phyloP scores from a whole-genome alignment of 2,888 invertebrate genomes.

The Platerodrilus igneus region DNA sequence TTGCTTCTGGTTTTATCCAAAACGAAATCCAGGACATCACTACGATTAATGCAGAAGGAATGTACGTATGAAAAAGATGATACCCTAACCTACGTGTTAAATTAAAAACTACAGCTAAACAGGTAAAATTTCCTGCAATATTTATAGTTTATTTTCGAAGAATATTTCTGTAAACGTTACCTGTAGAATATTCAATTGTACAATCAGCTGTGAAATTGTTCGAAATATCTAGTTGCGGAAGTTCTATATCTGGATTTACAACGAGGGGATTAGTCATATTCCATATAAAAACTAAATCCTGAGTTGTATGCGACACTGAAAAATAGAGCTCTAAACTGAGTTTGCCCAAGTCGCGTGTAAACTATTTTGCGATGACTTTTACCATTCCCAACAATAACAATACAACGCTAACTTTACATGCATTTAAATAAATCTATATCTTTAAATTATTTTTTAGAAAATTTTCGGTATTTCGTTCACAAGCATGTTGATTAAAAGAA shows the following conservation, averaged over 20 bases:
- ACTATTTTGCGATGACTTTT: too few species aligned
- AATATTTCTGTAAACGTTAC: too few species aligned
- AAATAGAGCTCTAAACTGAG: too few species aligned
- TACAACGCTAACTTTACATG: too few species aligned
- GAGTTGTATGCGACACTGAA: constrained; percentile 81
- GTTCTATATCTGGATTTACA: constrained; percentile 81
- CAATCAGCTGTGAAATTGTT: constrained; percentile 87
- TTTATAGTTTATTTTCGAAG: background rate
- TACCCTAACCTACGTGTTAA: constrained; percentile 78
- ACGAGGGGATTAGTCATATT: constrained; percentile 82
- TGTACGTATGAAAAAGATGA: constrained; percentile 88
- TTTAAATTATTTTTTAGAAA: too few species aligned
- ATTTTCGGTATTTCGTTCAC: too few species aligned
- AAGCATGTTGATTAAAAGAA: too few species aligned
- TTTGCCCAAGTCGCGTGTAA: constrained; percentile 3
- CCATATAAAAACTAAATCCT: constrained; percentile 87
- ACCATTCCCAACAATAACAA: too few species aligned
- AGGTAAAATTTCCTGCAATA: constrained; percentile 80
- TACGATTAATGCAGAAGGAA: constrained; percentile 85
- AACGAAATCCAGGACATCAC: constrained; percentile 96
- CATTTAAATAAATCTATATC: too few species aligned
- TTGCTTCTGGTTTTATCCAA: constrained; percentile 92
- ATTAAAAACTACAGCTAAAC: constrained; percentile 84
- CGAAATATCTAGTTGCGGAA: constrained; percentile 83
- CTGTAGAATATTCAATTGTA: constrained; percentile 79